These are phyloP conservation scores for Addax nasomaculatus DNA, from an alignment of 2,113 vertebrate species.

Conservation along the genomic window DNA sequence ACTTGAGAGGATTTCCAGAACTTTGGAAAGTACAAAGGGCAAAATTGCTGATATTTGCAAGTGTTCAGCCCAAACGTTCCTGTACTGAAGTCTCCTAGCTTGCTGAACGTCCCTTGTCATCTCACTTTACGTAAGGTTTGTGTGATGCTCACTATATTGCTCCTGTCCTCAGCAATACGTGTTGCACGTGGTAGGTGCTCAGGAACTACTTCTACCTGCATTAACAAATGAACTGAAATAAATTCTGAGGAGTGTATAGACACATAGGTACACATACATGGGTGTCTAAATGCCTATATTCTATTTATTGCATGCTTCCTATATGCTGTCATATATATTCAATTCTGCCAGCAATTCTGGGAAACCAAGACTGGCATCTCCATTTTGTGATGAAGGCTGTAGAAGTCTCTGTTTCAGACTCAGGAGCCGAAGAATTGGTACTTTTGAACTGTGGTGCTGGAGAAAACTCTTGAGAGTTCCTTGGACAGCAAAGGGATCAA, in stretches of 20 bases:
- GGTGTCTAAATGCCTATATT: not conserved
- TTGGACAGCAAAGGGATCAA: not conserved
- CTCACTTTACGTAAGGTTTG: accelerated
- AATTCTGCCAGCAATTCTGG: not conserved
- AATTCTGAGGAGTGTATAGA: not conserved
- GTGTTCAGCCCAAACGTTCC: not conserved
- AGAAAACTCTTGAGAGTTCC: not conserved
- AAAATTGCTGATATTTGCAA: not conserved
- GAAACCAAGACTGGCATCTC: not conserved
- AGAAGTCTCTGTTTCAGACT: not conserved
- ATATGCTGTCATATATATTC: not conserved
- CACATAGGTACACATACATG: not conserved
- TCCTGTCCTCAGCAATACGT: not conserved
- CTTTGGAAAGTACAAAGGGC: not conserved
- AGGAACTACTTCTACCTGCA: not conserved
- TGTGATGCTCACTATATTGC: not conserved
- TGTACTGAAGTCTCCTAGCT: not conserved
- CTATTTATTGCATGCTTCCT: not conserved
- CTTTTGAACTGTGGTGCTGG: not conserved
- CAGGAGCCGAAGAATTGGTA: not conserved
- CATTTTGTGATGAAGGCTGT: not conserved
- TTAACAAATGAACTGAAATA: not conserved
- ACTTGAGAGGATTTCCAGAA: not conserved
- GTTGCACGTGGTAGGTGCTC: not conserved
- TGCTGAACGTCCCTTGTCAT: not conserved